phyloP scores from a whole-genome alignment of 2,797 vertebrate genomes.

The Enteromius argenteus region DNA sequence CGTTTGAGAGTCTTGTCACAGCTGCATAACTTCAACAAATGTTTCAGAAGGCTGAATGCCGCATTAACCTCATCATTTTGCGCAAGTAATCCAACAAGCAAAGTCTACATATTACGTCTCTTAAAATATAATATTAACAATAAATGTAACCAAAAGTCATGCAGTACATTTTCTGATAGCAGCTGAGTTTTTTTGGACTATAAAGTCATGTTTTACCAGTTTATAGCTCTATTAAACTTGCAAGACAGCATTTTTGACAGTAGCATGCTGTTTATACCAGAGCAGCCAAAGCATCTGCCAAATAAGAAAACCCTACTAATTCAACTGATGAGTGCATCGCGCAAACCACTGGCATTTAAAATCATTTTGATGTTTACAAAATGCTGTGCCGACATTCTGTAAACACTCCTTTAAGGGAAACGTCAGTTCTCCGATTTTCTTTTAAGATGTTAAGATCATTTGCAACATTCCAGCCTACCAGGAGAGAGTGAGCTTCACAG shows the following conservation, averaged over 20 bases:
- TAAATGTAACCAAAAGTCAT: neutral
- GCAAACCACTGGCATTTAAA: neutral
- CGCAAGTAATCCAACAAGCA: neutral
- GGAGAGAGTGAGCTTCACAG: neutral
- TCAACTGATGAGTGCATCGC: neutral
- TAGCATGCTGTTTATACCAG: neutral
- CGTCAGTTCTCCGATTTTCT: neutral
- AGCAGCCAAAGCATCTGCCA: neutral
- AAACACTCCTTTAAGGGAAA: neutral
- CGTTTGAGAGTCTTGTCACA: conserved; percentile 1
- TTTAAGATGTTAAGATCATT: neutral
- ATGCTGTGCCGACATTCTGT: neutral
- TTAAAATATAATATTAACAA: neutral
- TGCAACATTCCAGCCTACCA: neutral
- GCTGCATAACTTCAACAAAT: neutral
- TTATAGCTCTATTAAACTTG: neutral
- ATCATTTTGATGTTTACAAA: neutral
- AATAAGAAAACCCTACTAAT: neutral
- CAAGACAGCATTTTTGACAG: neutral
- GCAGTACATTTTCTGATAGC: neutral
- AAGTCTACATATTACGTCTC: neutral
- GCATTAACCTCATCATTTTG: neutral
- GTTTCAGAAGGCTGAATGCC: neutral
- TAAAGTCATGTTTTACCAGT: neutral
- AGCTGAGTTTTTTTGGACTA: neutral